Percentiles rank a stretch among this genome's conserved stretches.
These are phyloP conservation scores for Dicerorhinus sumatrensis DNA, from an alignment of 2,113 vertebrate genomes.

Conservation along the genomic window DNA sequence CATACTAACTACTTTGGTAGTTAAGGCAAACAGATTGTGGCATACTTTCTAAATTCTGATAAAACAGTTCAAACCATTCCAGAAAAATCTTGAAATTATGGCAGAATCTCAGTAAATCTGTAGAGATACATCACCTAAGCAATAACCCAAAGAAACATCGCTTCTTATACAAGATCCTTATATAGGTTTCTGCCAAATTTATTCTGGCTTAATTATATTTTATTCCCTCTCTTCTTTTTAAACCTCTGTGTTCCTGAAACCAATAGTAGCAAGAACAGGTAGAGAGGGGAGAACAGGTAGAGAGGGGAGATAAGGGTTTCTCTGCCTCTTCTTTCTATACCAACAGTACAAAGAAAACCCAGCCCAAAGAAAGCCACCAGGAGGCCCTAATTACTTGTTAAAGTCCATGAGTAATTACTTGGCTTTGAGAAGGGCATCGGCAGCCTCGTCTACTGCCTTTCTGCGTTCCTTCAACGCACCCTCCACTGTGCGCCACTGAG, in stretches of 20 bases:
- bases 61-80: not conserved
- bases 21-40: not conserved
- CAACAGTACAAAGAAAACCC: constrained; percentile 44
- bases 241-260: not conserved
- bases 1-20: not conserved
- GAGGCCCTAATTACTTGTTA: constrained; percentile 70
- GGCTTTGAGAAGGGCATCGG: constrained; percentile 92
- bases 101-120: not conserved
- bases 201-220: constrained; percentile 39
- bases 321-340: constrained; percentile 5
- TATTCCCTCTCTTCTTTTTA: constrained; percentile 20
- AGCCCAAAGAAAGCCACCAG: constrained; percentile 51
- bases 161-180: constrained; percentile 2
- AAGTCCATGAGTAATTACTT: constrained; percentile 89
- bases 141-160: constrained; percentile 32
- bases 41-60: not conserved
- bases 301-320: not conserved
- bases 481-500: constrained; percentile 95
- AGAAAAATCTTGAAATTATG: constrained; percentile 9
- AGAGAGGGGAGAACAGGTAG: not conserved
- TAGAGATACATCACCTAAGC: not conserved
- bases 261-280: not conserved
- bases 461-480: constrained; percentile 91
- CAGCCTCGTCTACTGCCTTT: constrained; percentile 91
- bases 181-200: constrained; percentile 50